Base-by-base conservation (phyloP, 2,113 vertebrate genomes). In the Panthera leo region DNA sequence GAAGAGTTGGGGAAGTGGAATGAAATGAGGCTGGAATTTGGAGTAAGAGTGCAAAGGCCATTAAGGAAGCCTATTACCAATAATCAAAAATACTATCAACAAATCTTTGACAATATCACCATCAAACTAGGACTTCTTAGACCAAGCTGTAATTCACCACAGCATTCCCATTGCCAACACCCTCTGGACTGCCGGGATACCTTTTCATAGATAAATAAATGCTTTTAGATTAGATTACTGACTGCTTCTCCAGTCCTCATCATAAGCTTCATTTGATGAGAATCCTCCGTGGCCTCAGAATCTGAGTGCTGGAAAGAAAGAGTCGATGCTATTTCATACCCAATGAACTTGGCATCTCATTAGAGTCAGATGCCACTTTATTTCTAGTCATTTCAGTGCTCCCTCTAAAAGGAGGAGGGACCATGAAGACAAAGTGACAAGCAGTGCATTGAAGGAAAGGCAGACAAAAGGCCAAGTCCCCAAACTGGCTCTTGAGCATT, bases 391-490 rank as follows among this genome's bases (percentile, higher is more conserved):
- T 88, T 95, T 91, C 53, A 61, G 61, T 75, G 79, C 65, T 7
- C 7, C 19, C 12, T 65, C 58, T 94, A 25, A 58, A 71, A 80
- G 42, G 7, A 12, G 71, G 51, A 25, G 61, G 67, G 48, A 36
- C 13, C 5, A 6, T 29, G 31, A 48, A 93, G 42, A 94, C 27
- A 65, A 67, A 89, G 29, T 71, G 75, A 78, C 75, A 95, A 96
- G 51, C 27, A 75, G 21, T 53, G 79, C 15, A 19, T 16, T 88
- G 51, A 94, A 96, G 90, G 39, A 88, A 51, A 88, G 90, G 90
- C 87, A 92, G 96, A 96, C 91, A 94, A 97, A 98, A 97, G 96
- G 90, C 94, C 87, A 96, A 39, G 71, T 91, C 76, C 94, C 95
- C 80, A 55, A 73, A 70, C 94, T 96, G 94, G 55, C 79, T 95